Evolutionary conservation across 2,113 vertebrate genomes (phyloP), one percentile per base, ranked within the genome.

Genomic region (Thalassarche chlororhynchos): DNA sequence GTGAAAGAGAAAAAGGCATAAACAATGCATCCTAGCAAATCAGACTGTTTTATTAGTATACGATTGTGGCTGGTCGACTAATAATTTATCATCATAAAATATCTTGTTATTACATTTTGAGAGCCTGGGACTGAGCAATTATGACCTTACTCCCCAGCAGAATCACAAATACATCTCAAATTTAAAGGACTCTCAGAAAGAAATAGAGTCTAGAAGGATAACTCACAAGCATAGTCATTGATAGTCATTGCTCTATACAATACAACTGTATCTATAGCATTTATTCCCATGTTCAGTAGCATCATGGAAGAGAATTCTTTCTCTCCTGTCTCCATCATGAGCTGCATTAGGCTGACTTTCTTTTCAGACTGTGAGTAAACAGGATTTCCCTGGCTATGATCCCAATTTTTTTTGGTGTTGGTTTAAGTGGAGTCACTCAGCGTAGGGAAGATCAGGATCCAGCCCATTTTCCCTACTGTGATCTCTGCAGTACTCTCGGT

Each of bases 1-100:
- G 47, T 32, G 70, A 79, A 94, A 80, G 76, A 57, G 38, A 70
- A 92, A 80, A 42, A 46, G 15, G 12, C 55, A 46, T 34, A 69
- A 84, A 87, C 32, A 69, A 72, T 42, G 14, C 24, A 21, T 42
- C 29, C 47, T 32, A 70, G 55, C 14, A 92, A 84, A 77, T 40
- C 40, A 81, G 31, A 18, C 23, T 72, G 54, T 52, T 96, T 89
- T 76, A 71, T 88, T 91, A 70, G 44, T 58, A 25, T 29, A 12
- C 1, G 1, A 14, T 28, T 87, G 79, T 47, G 71, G 36, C 55
- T 91, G 46, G 42, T 12, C 92, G 54, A 60, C 61, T 74, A 77
- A 61, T 90, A 77, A 90, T 91, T 90, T 87, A 46, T 36, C 40
- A 40, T 61, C 47, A n/a, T 61, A 80, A 88, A 96, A 89, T 76